Evolutionary conservation across 2,888 invertebrate genomes (phyloP).

Genomic region (Atethmia centrago): DNA sequence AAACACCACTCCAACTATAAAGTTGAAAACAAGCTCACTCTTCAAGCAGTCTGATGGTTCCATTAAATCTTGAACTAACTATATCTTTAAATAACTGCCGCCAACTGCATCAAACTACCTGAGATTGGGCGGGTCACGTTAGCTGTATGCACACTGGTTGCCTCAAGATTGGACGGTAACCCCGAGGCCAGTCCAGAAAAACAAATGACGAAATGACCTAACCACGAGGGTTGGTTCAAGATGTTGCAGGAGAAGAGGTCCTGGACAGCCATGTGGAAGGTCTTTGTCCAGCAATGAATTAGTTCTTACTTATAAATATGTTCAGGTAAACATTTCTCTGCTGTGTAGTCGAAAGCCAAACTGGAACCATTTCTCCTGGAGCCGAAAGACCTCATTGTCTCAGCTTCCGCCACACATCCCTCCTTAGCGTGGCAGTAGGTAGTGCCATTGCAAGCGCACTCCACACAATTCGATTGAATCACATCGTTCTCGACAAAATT

Average conservation of each 20-base stretch:
- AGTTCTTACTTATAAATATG: constrained; percentile 76
- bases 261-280: background rate
- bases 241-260: too few relatives aligned
- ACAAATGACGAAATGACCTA: background rate
- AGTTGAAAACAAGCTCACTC: too few relatives aligned
- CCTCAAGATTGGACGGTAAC: background rate
- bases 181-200: background rate
- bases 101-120: too few relatives aligned
- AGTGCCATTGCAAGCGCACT: constrained; percentile 65
- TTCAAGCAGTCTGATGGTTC: too few relatives aligned
- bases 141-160: background rate
- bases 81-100: too few relatives aligned
- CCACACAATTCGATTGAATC: constrained; percentile 63
- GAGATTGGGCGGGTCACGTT: background rate
- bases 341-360: constrained; percentile 58
- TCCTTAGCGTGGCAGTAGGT: constrained; percentile 62
- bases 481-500: constrained; percentile 37
- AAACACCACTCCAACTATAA: too few relatives aligned
- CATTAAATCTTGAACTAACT: too few relatives aligned
- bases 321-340: constrained; percentile 72
- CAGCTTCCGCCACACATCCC: constrained; percentile 54
- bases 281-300: background rate
- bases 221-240: background rate
- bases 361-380: constrained; percentile 39
- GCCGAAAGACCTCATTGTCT: constrained; percentile 28